These are phyloP conservation scores for Cheilosia scutellata DNA, from an alignment of 2,888 invertebrate species.

Conservation along the genomic window DNA sequence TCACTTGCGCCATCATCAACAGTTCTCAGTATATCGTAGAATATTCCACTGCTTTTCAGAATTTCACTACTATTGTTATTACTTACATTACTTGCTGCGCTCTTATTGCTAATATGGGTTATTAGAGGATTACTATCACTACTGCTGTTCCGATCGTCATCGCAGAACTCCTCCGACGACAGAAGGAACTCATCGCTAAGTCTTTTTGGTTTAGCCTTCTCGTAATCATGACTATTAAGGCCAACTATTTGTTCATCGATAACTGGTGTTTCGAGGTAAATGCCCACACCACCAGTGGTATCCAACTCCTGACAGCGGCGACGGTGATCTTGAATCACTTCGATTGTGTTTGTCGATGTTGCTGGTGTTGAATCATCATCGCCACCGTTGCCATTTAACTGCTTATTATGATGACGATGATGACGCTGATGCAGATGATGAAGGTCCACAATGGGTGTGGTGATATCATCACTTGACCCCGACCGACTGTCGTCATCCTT, in stretches of 20 bases:
- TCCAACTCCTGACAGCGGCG: slow-evolving; percentile 41
- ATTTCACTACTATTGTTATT: slow-evolving; percentile 65
- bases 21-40: slow-evolving; percentile 53
- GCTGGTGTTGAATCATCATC: slow-evolving; percentile 50
- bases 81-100: slow-evolving; percentile 47
- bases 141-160: slow-evolving; percentile 80
- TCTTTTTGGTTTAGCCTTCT: slow-evolving; percentile 82
- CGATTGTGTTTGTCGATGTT: slow-evolving; percentile 60
- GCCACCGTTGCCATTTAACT: slow-evolving; percentile 23
- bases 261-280: slow-evolving; percentile 83
- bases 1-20: slow-evolving; percentile 8
- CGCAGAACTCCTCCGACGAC: slow-evolving; percentile 79
- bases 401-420: slow-evolving; percentile 27
- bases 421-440: slow-evolving; percentile 35
- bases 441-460: slow-evolving; percentile 67
- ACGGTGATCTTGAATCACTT: slow-evolving; percentile 56
- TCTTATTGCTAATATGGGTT: slow-evolving; percentile 67
- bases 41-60: slow-evolving; percentile 56
- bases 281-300: slow-evolving; percentile 79
- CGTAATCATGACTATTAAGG: slow-evolving; percentile 73
- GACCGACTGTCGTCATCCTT: slow-evolving; percentile 68
- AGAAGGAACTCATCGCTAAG: slow-evolving; percentile 83
- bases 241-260: slow-evolving; percentile 81
- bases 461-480: slow-evolving; percentile 75
- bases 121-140: slow-evolving; percentile 77